These are phyloP conservation scores for Aricia artaxerxes DNA, from an alignment of 2,888 invertebrate species.

Conservation along the genomic window DNA sequence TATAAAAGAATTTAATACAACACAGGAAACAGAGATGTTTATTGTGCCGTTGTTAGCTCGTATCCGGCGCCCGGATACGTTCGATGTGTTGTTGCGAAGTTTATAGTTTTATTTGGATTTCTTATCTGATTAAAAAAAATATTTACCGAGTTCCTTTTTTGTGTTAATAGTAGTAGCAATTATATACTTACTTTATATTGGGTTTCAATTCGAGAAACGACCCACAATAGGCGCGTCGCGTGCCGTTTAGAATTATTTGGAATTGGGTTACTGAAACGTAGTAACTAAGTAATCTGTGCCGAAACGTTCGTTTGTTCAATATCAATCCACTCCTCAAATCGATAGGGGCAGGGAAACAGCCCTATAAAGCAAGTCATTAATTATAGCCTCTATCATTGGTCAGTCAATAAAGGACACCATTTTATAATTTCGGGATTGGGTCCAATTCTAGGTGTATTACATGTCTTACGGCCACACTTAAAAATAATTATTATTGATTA, in stretches of 20 bases:
- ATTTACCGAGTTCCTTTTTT: not conserved
- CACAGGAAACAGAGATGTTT: not conserved
- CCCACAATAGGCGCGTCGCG: not conserved
- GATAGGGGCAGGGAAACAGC: not conserved
- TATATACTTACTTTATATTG: too few species aligned
- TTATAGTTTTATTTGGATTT: not conserved
- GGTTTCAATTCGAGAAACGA: not conserved
- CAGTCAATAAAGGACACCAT: too few species aligned
- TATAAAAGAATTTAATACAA: not conserved
- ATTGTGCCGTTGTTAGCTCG: not conserved
- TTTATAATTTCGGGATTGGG: too few species aligned
- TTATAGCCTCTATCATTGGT: too few species aligned
- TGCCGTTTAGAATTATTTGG: not conserved
- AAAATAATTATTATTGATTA: too few species aligned
- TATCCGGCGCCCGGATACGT: not conserved
- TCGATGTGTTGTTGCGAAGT: not conserved
- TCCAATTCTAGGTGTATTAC: too few species aligned
- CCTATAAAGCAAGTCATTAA: too few species aligned
- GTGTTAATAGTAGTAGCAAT: not conserved
- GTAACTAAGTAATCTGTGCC: too few species aligned
- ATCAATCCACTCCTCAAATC: not conserved
- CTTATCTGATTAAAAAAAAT: not conserved
- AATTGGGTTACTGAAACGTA: not conserved
- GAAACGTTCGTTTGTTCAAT: not conserved
- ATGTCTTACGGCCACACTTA: too few species aligned